These are phyloP conservation scores for Girardia tigrina DNA, from an alignment of 2,888 invertebrate genomes.

Conservation along the genomic window DNA sequence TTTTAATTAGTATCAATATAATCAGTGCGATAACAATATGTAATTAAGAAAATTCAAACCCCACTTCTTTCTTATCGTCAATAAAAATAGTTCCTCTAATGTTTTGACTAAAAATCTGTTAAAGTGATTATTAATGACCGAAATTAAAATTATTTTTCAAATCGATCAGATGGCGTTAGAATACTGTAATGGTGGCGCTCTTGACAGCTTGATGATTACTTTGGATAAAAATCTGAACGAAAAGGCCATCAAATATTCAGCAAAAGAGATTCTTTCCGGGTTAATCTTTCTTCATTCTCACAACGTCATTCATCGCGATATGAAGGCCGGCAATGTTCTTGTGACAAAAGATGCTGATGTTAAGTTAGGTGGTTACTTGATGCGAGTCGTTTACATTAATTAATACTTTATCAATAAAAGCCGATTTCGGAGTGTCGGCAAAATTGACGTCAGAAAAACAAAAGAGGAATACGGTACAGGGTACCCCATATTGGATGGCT, in stretches of 20 bases:
- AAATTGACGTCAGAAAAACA: slow-evolving; percentile 87
- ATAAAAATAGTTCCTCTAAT: no score
- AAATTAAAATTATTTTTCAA: no score
- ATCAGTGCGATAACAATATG: no score
- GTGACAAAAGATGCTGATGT: slow-evolving; percentile 87
- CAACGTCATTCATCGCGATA: slow-evolving; percentile 84
- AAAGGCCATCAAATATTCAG: slow-evolving; percentile 80
- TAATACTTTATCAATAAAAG: no score
- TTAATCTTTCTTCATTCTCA: slow-evolving; percentile 76
- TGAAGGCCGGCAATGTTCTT: slow-evolving; percentile 95
- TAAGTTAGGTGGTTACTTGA: slow-evolving; percentile 65
- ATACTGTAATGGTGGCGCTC: slow-evolving; percentile 94
- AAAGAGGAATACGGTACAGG: slow-evolving; percentile 94
- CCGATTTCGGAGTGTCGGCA: slow-evolving; percentile 98
- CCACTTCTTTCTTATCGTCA: no score
- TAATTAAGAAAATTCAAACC: no score
- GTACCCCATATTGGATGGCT: slow-evolving; percentile 99
- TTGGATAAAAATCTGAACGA: slow-evolving; percentile 87
- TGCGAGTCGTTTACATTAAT: no score
- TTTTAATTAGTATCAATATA: no score
- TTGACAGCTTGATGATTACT: slow-evolving; percentile 97
- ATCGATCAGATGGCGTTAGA: slow-evolving; percentile 90
- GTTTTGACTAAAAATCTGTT: no score
- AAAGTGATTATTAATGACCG: no score
- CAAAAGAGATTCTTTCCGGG: slow-evolving; percentile 68